Evolutionary conservation across 1,140 invertebrate species (phyloP), one percentile per base, ranked within the genome.

Genomic region (Drosophila serrata): DNA sequence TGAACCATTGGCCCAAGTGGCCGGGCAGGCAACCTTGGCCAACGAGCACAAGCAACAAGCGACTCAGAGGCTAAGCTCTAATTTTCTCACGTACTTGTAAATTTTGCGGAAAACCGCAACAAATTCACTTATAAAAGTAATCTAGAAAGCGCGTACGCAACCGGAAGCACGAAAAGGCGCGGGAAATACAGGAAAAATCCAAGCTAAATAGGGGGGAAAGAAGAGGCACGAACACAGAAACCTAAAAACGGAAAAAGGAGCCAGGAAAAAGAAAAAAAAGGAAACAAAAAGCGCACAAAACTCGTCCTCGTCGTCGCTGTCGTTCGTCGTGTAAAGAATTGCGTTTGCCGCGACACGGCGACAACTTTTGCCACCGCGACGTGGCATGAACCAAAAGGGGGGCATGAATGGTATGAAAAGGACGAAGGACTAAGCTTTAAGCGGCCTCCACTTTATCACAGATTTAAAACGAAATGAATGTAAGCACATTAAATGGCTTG

Each of bases 31-130:
- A 59, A 33, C 63, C 63, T 65, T 13, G 46, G 46, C 58, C 31
- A 39, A 33, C 81, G 55, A 43, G 61, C 60, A 19, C 29, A 33
- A 81, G 81, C 81, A 85, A 85, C 81, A 85, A 86, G 81, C 81
- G 76, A 46, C 81, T 46, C 45, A 78, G 62, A 75, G 82, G 85
- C 85, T 90, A 90, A 90, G 86, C 85, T 81, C 85, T 90, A 90
- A 90, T 90, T 90, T 90, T 90, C 85, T 90, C 85, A 90, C 85
- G 85, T 90, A 90, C 85, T 90, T 90, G 85, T 90, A 90, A 90
- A 90, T 90, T 90, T 90, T 90, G 85, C 85, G 85, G 85, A 90
- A 90, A 90, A 90, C 85, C 85, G 85, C 85, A 90, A 90, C 85
- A 90, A 90, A 90, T 90, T 90, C 85, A 90, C 85, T 90, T 90